These are phyloP conservation scores for Drosophila mojavensis DNA, from an alignment of 1,140 invertebrate species.

Conservation along the genomic window DNA sequence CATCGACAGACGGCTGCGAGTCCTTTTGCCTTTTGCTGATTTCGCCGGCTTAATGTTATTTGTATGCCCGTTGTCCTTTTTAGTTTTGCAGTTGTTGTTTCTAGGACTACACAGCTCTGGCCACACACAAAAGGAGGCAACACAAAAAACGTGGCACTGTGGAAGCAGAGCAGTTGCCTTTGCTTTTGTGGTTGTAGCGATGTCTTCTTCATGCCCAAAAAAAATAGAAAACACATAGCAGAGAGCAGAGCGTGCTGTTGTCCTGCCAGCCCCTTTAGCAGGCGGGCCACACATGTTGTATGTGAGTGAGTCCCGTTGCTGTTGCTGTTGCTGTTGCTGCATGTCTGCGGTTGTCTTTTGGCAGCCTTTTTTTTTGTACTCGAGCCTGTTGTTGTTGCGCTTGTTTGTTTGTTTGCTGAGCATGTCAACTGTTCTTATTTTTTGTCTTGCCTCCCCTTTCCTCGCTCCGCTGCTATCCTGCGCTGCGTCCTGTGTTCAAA, in stretches of 20 bases:
- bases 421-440: constrained; percentile 66
- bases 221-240: constrained; percentile 44
- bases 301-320: constrained; percentile 34
- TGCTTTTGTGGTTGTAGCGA: constrained; percentile 69
- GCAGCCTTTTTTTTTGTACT: constrained; percentile 57
- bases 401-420: constrained; percentile 77
- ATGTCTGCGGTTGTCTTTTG: constrained; percentile 80
- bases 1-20: constrained; percentile 47
- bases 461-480: constrained; percentile 58
- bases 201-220: constrained; percentile 74
- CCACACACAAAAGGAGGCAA: constrained; percentile 25
- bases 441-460: constrained; percentile 17
- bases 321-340: constrained; percentile 43
- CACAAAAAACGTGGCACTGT: constrained; percentile 6
- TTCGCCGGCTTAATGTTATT: constrained; percentile 79
- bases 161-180: constrained; percentile 32
- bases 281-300: constrained; percentile 63
- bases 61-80: constrained; percentile 81
- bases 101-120: constrained; percentile 49
- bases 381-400: constrained; percentile 17
- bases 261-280: constrained; percentile 26
- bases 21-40: constrained; percentile 66
- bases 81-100: constrained; percentile 76
- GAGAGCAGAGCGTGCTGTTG: constrained; percentile 63
- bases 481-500: constrained; percentile 64